Percentiles rank a stretch among this genome's conserved stretches.
phyloP scores from a whole-genome alignment of 2,888 invertebrate species.

The Cheilosia impressa region DNA sequence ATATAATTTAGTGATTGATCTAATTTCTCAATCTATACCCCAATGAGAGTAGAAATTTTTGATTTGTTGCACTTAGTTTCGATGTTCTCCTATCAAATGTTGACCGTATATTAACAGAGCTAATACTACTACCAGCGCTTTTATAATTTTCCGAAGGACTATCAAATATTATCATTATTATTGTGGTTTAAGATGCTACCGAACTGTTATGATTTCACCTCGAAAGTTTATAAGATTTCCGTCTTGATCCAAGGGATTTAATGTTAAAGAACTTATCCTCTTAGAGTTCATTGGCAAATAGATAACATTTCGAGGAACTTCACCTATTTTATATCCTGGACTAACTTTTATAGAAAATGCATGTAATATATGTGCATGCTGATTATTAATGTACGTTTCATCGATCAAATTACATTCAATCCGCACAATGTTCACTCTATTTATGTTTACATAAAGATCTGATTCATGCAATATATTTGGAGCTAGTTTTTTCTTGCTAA shows the following conservation, averaged over 20 bases:
- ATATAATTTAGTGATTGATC: too few species aligned
- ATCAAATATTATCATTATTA: constrained; percentile 21
- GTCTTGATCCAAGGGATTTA: constrained; percentile 79
- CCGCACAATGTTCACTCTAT: too few species aligned
- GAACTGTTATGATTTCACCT: constrained; percentile 26
- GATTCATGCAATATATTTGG: too few species aligned
- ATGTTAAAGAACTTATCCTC: constrained; percentile 76
- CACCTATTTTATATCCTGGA: constrained; percentile 80
- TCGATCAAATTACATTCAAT: too few species aligned
- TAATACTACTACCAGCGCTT: neutral
- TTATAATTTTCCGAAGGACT: neutral
- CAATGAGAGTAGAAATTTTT: neutral
- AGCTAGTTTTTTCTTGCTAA: too few species aligned
- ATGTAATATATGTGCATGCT: too few species aligned
- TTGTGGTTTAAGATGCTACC: constrained; percentile 59
- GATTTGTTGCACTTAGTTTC: constrained; percentile 43
- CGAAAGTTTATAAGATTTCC: constrained; percentile 78
- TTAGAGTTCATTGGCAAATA: constrained; percentile 78
- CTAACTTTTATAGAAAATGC: neutral
- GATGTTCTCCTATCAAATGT: constrained; percentile 8
- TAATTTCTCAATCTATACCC: too few species aligned
- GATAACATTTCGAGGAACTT: constrained; percentile 79
- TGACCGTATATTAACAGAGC: neutral
- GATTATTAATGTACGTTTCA: too few species aligned
- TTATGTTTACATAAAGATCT: too few species aligned